Percentiles rank a stretch among this genome's conserved stretches.
Conservation (phyloP, 2,797 vertebrate genomes). For the Gallinago stenura region DNA sequence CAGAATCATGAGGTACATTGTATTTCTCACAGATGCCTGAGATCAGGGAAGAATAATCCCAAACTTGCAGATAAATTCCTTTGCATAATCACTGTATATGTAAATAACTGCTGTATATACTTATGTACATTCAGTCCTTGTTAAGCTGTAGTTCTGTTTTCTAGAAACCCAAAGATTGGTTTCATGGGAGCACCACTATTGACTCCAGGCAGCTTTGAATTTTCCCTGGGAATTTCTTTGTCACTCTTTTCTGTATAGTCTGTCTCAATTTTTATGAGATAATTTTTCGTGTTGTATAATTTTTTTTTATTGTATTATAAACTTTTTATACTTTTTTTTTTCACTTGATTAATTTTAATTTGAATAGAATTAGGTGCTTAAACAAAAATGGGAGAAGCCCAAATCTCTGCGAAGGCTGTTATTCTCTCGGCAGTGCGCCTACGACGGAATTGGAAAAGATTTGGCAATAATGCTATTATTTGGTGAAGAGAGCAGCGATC, state of each 20-base stretch:
- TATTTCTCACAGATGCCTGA: background rate
- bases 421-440: rapidly evolving
- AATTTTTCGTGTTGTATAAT: background rate
- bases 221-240: background rate
- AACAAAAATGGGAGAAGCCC: background rate
- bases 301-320: background rate
- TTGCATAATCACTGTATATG: background rate
- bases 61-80: background rate
- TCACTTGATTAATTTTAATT: background rate
- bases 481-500: background rate
- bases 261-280: background rate
- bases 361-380: background rate
- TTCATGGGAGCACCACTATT: background rate
- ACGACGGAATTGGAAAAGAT: background rate
- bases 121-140: background rate
- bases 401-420: background rate
- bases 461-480: background rate
- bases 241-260: background rate
- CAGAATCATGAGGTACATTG: background rate
- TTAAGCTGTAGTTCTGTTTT: background rate
- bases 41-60: slow-evolving; percentile 35
- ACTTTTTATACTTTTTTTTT: slow-evolving; percentile 35
- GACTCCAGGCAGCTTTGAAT: slow-evolving; percentile 5
- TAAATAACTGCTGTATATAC: background rate
- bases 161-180: background rate